Evolutionary conservation across 2,888 invertebrate species (phyloP).

Genomic region (Aplocera efformata): DNA sequence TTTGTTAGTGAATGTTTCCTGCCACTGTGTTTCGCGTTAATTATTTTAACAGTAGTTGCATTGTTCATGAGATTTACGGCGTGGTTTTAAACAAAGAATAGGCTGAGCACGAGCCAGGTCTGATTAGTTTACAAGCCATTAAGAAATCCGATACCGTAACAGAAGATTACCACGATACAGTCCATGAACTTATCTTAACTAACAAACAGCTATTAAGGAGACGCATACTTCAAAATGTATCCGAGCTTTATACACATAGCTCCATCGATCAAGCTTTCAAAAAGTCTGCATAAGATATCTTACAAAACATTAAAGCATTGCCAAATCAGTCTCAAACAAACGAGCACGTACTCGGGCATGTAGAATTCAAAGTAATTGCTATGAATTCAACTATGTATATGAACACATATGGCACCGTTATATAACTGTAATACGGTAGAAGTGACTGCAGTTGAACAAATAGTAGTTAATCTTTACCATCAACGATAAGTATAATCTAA

Average conservation of each 20-base stretch:
- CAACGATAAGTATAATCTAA: slow-evolving; percentile 64
- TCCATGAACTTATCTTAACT: slow-evolving; percentile 2
- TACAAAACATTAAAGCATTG: slow-evolving; percentile 1
- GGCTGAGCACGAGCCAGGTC: slow-evolving; percentile 21
- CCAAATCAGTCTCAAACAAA: slow-evolving; percentile 5
- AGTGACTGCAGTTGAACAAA: slow-evolving; percentile 52
- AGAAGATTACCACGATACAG: slow-evolving; percentile 5
- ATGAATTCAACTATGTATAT: slow-evolving; percentile 2
- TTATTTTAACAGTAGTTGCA: slow-evolving; percentile 51
- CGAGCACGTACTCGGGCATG: background rate
- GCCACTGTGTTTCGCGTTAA: slow-evolving; percentile 64
- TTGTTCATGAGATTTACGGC: slow-evolving; percentile 38
- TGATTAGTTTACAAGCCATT: slow-evolving; percentile 6
- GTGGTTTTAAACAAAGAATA: slow-evolving; percentile 20
- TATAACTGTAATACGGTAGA: slow-evolving; percentile 53
- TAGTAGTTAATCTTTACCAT: slow-evolving; percentile 75
- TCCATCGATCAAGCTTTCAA: slow-evolving; percentile 4
- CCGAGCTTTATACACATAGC: background rate
- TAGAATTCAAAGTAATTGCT: slow-evolving; percentile 5
- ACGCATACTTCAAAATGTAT: background rate
- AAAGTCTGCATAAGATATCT: background rate
- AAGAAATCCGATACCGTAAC: slow-evolving; percentile 5
- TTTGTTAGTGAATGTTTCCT: slow-evolving; percentile 56
- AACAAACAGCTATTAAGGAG: background rate
- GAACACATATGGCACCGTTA: slow-evolving; percentile 22